Base-by-base conservation (phyloP, 2,113 vertebrate species). In the Amblyopsis rosae region DNA sequence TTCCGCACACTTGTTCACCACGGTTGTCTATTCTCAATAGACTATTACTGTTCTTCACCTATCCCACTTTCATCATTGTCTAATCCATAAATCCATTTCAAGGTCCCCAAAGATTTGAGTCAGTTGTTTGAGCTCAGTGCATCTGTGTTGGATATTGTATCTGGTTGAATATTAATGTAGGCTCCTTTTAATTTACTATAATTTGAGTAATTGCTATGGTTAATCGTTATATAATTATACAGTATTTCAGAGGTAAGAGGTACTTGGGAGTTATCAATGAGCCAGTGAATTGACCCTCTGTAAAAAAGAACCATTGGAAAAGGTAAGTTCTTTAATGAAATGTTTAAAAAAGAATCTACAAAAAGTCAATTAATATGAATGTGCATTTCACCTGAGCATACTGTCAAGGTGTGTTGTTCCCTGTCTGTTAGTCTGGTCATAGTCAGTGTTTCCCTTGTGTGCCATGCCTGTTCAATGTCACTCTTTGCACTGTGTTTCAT, bases 31-130 rank as follows among this genome's bases (percentile, higher is more conserved):
- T 35, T 70, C 55, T 12, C 19, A 32, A 47, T 59, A 58, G 62
- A 64, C 65, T 62, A 72, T 70, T 64, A 68, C 73, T 65, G 16
- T 73, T 80, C 77, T 77, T 64, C 71, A 74, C 58, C 70, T 69
- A 69, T 58, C 69, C 65, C 82, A 73, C 73, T 79, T 82, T 84
- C 73, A 81, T 72, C 66, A 59, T 48, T 50, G 46, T 82, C 70
- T 90, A 92, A 90, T 92, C 89, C 85, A 58, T 70, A 88, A 92
- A 92, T 93, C 92, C 88, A 69, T 63, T 68, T 85, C 79, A 86
- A 82, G 88, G 86, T 87, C 86, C 87, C 70, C 15, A 63, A 72
- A 77, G 75, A 72, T 77, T 73, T 70, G 48, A 72, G 70, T 78
- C 66, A 67, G 55, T 77, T 72, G 69, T 69, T 65, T 60, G 48